Evolutionary conservation across 2,797 vertebrate species (phyloP).

Genomic region (Mormyrus proboscirostris): DNA sequence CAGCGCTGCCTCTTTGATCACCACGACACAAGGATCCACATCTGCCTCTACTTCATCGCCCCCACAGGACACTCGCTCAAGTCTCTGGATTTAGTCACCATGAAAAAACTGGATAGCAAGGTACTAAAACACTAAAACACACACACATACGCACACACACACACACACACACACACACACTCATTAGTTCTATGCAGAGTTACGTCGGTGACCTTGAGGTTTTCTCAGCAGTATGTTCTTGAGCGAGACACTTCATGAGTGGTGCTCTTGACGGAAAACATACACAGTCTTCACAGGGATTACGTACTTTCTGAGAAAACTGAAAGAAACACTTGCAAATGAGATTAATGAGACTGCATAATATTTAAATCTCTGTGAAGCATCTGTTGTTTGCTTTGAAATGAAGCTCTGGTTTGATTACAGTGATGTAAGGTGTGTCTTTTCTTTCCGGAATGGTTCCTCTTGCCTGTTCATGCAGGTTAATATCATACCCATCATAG

Average conservation of each 20-base stretch:
- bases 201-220: background rate
- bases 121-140: constrained; percentile 45
- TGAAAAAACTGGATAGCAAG: constrained; percentile 98
- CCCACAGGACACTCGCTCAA: constrained; percentile 91
- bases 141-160: background rate
- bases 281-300: background rate
- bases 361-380: background rate
- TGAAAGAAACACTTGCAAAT: background rate
- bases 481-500: constrained; percentile 93
- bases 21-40: constrained; percentile 86
- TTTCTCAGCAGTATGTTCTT: background rate
- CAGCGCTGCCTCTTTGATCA: constrained; percentile 82
- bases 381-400: background rate
- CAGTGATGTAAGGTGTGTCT: background rate
- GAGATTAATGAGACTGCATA: background rate
- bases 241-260: background rate
- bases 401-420: background rate
- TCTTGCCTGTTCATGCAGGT: constrained; percentile 59
- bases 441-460: background rate
- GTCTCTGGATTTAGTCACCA: constrained; percentile 89
- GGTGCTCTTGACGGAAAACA: background rate
- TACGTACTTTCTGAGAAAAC: background rate
- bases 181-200: background rate
- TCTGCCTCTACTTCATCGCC: constrained; percentile 93
- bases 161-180: background rate